phyloP scores from a whole-genome alignment of 2,797 vertebrate genomes.

The Falco berigora region DNA sequence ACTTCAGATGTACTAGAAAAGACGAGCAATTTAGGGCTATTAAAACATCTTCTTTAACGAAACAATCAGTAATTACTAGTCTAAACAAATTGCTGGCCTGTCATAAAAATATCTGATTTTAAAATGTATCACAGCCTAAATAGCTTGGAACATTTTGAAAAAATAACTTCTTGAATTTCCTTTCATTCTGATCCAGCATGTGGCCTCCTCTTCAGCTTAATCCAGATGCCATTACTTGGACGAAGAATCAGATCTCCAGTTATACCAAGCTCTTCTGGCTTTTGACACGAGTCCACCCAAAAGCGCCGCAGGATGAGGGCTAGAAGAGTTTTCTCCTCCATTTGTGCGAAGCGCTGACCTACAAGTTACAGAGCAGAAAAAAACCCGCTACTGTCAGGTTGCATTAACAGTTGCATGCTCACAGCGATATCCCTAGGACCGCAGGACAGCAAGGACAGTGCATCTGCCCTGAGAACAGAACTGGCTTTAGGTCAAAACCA shows the following conservation, averaged over 20 bases:
- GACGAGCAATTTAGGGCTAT: not conserved
- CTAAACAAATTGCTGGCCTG: not conserved
- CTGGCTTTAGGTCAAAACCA: not conserved
- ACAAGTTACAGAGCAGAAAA: not conserved
- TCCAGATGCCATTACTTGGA: slow-evolving; percentile 83
- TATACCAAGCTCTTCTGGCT: slow-evolving; percentile 78
- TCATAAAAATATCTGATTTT: not conserved
- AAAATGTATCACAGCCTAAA: not conserved
- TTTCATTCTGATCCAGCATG: not conserved
- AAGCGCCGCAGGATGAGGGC: slow-evolving; percentile 82
- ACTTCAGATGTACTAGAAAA: not conserved
- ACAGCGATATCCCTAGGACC: not conserved
- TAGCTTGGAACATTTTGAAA: not conserved
- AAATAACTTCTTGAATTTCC: not conserved
- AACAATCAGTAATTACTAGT: not conserved
- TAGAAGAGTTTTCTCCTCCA: slow-evolving; percentile 92
- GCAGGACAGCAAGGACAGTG: not conserved
- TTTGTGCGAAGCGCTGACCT: slow-evolving; percentile 92
- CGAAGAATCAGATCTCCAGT: slow-evolving; percentile 86
- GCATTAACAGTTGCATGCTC: not conserved
- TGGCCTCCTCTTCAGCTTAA: slow-evolving; percentile 81
- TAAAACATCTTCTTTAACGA: not conserved
- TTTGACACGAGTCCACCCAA: slow-evolving; percentile 81
- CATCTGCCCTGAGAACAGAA: not conserved
- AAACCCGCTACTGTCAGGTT: not conserved